Conservation (phyloP, 2,888 invertebrate genomes). For the Tenthredo distinguenda region DNA sequence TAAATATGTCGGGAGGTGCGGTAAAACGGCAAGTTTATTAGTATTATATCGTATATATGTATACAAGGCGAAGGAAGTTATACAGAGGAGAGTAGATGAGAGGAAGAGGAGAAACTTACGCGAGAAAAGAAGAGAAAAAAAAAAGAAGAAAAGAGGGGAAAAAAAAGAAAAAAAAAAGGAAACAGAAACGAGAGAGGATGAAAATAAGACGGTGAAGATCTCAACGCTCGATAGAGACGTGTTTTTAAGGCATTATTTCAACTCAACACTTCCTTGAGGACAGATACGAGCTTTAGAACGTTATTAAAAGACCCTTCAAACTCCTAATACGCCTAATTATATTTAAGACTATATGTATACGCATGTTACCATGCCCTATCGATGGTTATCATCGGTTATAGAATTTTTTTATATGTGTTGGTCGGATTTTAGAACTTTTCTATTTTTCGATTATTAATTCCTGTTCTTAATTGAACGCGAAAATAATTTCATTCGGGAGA, state of each 20-base stretch:
- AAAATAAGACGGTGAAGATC: constrained; percentile 62
- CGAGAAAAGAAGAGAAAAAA: background rate
- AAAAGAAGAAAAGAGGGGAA: constrained; percentile 48
- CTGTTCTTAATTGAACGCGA: background rate
- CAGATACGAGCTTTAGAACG: constrained; percentile 75
- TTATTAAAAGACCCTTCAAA: constrained; percentile 68
- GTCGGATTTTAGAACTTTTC: background rate
- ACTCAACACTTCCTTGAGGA: constrained; percentile 70
- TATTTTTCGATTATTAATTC: background rate
- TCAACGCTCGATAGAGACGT: constrained; percentile 76
- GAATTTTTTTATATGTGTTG: background rate
- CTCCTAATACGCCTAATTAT: constrained; percentile 52
- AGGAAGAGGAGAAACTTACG: constrained; percentile 27
- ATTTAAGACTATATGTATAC: background rate
- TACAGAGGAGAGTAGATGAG: constrained; percentile 54
- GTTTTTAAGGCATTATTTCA: constrained; percentile 70
- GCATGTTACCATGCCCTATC: background rate
- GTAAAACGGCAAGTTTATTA: constrained; percentile 76
- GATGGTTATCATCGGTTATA: background rate
- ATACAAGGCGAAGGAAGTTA: constrained; percentile 47
- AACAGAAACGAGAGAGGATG: background rate
- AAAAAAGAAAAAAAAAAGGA: constrained; percentile 3
- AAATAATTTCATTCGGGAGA: background rate
- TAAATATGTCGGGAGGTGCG: constrained; percentile 72
- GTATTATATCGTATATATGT: constrained; percentile 59